These are phyloP conservation scores for Clarias platycephalus DNA, from an alignment of 2,797 vertebrate species.

Conservation along the genomic window DNA sequence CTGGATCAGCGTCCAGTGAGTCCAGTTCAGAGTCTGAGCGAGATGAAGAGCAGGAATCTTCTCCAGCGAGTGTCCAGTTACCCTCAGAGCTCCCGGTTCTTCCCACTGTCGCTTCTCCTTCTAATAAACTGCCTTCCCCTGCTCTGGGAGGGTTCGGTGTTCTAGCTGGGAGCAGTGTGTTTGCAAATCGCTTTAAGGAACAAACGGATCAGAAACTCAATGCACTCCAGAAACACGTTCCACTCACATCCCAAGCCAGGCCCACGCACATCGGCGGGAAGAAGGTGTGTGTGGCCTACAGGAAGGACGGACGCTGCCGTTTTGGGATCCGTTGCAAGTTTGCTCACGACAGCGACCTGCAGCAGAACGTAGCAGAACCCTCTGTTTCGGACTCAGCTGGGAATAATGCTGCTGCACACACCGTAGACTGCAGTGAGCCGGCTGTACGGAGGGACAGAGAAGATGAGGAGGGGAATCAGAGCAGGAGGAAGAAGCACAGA, in stretches of 20 bases:
- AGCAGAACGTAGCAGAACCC: constrained; percentile 60
- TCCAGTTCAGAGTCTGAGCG: constrained; percentile 61
- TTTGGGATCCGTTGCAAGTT: constrained; percentile 82
- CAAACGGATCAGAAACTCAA: constrained; percentile 73
- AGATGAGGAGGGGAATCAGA: constrained; percentile 45
- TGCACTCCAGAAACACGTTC: constrained; percentile 79
- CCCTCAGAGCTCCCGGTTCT: background rate
- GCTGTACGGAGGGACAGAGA: constrained; percentile 36
- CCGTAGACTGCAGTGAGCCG: background rate
- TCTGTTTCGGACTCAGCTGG: background rate
- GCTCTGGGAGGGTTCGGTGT: constrained; percentile 56
- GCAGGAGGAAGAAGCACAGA: constrained; percentile 68
- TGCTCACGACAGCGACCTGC: constrained; percentile 80
- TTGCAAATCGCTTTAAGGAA: constrained; percentile 78
- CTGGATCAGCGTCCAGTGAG: constrained; percentile 69
- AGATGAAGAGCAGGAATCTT: constrained; percentile 52
- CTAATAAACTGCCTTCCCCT: constrained; percentile 68
- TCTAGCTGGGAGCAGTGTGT: constrained; percentile 70
- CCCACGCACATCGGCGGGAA: constrained; percentile 76
- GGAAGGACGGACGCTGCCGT: constrained; percentile 77
- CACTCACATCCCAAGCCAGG: constrained; percentile 73
- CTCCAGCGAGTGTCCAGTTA: background rate
- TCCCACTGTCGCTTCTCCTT: background rate
- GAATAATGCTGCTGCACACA: background rate
- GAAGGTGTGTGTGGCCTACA: constrained; percentile 75